Conservation (phyloP, 1,140 invertebrate genomes). For the Aplysia californica region DNA sequence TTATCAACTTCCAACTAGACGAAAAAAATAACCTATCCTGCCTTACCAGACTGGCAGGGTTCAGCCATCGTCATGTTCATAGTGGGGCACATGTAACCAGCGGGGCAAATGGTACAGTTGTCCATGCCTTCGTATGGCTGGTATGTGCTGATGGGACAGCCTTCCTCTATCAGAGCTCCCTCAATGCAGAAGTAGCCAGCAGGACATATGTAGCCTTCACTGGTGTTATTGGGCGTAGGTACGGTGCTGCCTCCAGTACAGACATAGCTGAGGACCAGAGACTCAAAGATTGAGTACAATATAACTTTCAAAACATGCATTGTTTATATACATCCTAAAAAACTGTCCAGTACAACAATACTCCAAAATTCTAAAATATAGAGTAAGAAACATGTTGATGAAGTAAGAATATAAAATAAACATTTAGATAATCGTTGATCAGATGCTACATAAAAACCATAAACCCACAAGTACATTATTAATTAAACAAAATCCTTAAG, state of each 20-base stretch:
- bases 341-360: too few species aligned
- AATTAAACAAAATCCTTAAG: too few species aligned
- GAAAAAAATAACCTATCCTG: too few species aligned
- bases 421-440: too few species aligned
- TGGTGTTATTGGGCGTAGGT: conserved; percentile 46
- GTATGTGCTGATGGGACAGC: conserved; percentile 60
- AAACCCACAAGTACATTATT: too few species aligned
- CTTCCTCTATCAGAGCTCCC: conserved; percentile 51
- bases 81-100: conserved; percentile 55
- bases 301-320: too few species aligned
- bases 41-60: conserved; percentile 50
- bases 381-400: too few species aligned
- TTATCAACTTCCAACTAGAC: too few species aligned
- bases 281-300: not conserved
- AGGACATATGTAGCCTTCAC: conserved; percentile 57
- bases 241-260: conserved; percentile 59
- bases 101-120: conserved; percentile 59
- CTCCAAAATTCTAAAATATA: too few species aligned
- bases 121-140: conserved; percentile 51
- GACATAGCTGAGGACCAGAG: conserved; percentile 49
- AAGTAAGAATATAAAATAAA: too few species aligned
- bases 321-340: too few species aligned
- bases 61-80: conserved; percentile 58
- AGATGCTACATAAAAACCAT: too few species aligned
- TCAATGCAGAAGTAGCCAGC: conserved; percentile 55